Conservation (phyloP, 2,797 vertebrate species). For the Anabacerthia variegaticeps region DNA sequence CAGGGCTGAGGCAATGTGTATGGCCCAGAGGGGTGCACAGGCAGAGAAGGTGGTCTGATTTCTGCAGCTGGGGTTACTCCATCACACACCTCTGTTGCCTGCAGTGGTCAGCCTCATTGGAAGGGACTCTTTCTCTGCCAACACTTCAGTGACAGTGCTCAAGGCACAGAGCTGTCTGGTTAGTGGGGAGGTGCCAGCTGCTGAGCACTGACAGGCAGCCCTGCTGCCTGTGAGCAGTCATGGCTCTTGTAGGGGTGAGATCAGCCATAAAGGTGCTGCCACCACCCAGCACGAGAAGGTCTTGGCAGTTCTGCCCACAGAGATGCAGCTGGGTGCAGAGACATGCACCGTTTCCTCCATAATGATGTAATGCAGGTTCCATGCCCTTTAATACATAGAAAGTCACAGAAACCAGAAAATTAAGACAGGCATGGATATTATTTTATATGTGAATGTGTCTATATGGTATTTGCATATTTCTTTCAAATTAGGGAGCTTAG, state of each 20-base stretch:
- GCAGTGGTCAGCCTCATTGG: accelerated
- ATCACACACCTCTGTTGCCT: background rate
- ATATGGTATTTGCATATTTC: background rate
- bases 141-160: accelerated
- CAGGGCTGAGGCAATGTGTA: background rate
- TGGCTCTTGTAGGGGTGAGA: background rate
- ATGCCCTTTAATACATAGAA: accelerated
- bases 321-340: background rate
- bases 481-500: background rate
- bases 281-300: background rate
- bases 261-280: accelerated
- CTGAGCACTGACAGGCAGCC: background rate
- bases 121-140: background rate
- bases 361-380: accelerated
- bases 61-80: background rate
- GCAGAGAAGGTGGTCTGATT: background rate
- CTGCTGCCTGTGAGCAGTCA: accelerated
- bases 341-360: background rate
- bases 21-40: too few relatives aligned
- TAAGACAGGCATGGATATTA: background rate
- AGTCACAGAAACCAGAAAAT: background rate
- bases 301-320: background rate
- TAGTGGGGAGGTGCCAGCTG: accelerated
- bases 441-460: background rate
- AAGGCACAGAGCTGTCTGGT: background rate